These are phyloP conservation scores for Lathamus discolor DNA, from an alignment of 2,113 vertebrate species.

Conservation along the genomic window DNA sequence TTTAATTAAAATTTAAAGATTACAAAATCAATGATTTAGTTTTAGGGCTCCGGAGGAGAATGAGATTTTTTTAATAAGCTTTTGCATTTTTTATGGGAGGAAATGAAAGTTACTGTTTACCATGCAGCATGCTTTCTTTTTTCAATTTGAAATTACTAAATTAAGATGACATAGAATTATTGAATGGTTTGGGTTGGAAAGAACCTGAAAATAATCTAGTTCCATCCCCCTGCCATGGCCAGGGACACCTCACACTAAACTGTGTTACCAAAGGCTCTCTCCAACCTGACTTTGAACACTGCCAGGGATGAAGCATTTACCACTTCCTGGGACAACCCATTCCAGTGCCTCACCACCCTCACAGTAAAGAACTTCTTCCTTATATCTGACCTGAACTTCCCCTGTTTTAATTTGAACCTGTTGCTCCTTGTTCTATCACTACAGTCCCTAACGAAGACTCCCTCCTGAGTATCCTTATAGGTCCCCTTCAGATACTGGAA, in stretches of 20 bases:
- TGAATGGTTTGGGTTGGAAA: not conserved
- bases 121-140: not conserved
- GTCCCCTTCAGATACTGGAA: not conserved
- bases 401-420: not conserved
- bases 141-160: not conserved
- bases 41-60: conserved; percentile 48
- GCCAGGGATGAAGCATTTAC: not conserved
- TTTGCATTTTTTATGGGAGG: conserved; percentile 55
- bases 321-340: not conserved
- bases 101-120: conserved; percentile 35
- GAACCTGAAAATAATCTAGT: not conserved
- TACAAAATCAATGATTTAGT: conserved; percentile 59
- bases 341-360: not conserved
- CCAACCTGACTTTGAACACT: not conserved
- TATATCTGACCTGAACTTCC: not conserved
- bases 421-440: not conserved
- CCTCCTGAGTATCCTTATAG: not conserved
- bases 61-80: conserved; percentile 43
- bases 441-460: not conserved
- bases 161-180: not conserved
- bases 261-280: not conserved
- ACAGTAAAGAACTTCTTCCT: not conserved
- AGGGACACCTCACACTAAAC: not conserved
- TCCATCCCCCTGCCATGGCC: not conserved
- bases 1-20: conserved; percentile 71